Evolutionary conservation across 1,140 invertebrate species (phyloP).

Genomic region (Lepidurus couesii): DNA sequence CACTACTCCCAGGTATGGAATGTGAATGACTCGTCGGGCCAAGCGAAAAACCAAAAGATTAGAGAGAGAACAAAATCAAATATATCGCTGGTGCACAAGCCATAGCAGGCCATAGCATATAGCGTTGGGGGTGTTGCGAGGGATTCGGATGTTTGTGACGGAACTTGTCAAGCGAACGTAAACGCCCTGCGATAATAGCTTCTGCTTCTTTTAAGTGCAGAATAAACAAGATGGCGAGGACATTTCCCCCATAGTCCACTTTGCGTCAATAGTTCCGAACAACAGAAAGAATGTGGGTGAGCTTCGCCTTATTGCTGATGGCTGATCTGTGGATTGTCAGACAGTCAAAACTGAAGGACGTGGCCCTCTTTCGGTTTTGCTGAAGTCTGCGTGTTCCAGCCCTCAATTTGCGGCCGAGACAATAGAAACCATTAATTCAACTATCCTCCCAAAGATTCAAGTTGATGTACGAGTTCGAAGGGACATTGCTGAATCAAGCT

Average conservation of each 20-base stretch:
- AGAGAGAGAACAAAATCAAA: neutral
- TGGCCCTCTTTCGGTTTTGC: too few relatives aligned
- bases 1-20: neutral
- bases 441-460: neutral
- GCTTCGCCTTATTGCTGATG: neutral
- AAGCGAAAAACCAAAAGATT: neutral
- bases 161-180: neutral
- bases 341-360: too few relatives aligned
- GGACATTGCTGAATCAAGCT: neutral
- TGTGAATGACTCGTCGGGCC: neutral
- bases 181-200: slow-evolving; percentile 15
- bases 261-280: neutral
- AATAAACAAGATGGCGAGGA: neutral
- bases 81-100: neutral
- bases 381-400: too few relatives aligned
- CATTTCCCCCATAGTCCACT: neutral
- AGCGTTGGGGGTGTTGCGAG: too few relatives aligned
- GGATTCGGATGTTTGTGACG: neutral
- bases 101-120: too few relatives aligned
- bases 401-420: neutral
- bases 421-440: neutral
- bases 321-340: neutral
- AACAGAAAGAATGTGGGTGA: neutral
- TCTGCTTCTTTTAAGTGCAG: slow-evolving; percentile 5
- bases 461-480: neutral